Evolutionary conservation across 2,113 vertebrate species (phyloP), one percentile per base, ranked within the genome.

Genomic region (Ibidorhyncha struthersii): DNA sequence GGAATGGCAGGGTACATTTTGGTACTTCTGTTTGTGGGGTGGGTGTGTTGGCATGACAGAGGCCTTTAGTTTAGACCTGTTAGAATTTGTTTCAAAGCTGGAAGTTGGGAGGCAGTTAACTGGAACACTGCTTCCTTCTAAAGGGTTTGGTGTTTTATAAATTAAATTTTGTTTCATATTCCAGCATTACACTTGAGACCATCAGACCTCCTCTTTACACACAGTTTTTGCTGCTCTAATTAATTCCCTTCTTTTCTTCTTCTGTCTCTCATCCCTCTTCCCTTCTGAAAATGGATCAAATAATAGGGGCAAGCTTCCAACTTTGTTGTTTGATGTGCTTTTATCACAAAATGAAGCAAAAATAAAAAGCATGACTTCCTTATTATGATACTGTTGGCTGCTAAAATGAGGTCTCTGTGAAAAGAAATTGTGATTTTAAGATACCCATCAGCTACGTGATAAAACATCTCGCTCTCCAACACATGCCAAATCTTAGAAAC

Each of bases 281-380:
- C 53, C 30, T 86, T 95, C 84, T 73, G 71, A 90, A 97, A 89
- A 32, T 76, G 84, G 67, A 97, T 96, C 88, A 96, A 95, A 88
- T 81, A 95, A 90, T 77, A 94, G 40, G 63, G 90, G 90, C 67
- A 95, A 43, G 40, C 56, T 97, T 96, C 85, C 93, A 96, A 62
- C 59, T 84, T 93, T 81, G 32, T 83, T 88, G 70, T 90, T 97
- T 97, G 86, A 97, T 95, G 72, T 92, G 45, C 77, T 97, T 95
- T 97, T 90, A 90, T 96, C 80, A 82, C 38, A 89, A 93, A 97
- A 89, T 79, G 52, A 91, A 89, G 49, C 15, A 90, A 96, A 96
- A 96, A 50, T 40, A 81, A 89, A 65, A 94, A 96, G 53, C 3
- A 1, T 85, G 61, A 73, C 40, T 95, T 96, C 66, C 32, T 85